These are phyloP conservation scores for Drosophila fungiperda DNA, from an alignment of 2,888 invertebrate genomes.

Conservation along the genomic window DNA sequence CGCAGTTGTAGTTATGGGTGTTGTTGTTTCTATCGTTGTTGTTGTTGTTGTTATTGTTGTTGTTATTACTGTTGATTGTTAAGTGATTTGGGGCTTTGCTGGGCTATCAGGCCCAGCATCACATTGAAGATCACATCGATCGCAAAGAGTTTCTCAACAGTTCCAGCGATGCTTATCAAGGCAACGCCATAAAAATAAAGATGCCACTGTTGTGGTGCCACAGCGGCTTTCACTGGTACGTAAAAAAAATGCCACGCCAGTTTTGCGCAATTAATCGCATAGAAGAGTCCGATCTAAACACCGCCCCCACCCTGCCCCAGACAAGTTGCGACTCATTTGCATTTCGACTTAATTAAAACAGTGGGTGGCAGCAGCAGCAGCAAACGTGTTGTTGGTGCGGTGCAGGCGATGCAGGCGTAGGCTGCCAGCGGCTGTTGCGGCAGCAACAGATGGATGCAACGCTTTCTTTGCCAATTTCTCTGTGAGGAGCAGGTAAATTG, in stretches of 20 bases:
- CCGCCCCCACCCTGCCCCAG: conserved; percentile 49
- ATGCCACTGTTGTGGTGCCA: conserved; percentile 62
- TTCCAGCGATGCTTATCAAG: conserved; percentile 31
- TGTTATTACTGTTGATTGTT: conserved; percentile 65
- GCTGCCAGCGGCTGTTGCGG: conserved; percentile 20
- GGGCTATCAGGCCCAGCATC: conserved; percentile 51
- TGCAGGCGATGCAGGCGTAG: conserved; percentile 16
- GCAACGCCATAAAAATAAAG: conserved; percentile 63
- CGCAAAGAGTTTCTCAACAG: conserved; percentile 17
- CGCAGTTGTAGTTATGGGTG: conserved; percentile 63
- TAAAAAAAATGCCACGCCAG: conserved; percentile 66
- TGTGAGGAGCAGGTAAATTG: conserved; percentile 42
- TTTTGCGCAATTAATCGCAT: conserved; percentile 78
- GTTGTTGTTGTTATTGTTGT: conserved; percentile 34
- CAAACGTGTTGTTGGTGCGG: conserved; percentile 26
- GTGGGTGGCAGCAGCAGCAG: conserved; percentile 62
- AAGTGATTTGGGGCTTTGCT: conserved; percentile 67
- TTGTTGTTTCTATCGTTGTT: conserved; percentile 12
- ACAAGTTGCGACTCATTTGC: conserved; percentile 65
- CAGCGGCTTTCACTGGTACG: conserved; percentile 68
- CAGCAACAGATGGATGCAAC: conserved; percentile 33
- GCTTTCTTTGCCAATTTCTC: conserved; percentile 73
- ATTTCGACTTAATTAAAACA: conserved; percentile 78
- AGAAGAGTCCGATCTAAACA: conserved; percentile 62
- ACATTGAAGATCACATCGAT: conserved; percentile 21